Base-by-base conservation (phyloP, 2,888 invertebrate species). In the Apodemia mormo region DNA sequence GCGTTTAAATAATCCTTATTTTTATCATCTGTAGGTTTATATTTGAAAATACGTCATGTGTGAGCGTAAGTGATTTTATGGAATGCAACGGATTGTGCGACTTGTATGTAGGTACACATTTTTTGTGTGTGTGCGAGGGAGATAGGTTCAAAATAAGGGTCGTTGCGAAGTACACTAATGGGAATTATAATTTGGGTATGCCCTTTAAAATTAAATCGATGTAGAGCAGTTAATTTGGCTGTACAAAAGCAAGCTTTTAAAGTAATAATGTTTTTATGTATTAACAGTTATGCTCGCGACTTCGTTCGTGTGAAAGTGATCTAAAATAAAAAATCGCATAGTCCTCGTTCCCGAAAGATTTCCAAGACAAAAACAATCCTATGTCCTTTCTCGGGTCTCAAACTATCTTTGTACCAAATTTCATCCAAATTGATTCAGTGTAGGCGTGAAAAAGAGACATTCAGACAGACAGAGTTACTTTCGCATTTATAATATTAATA, bases 141-240 rank as follows among this genome's bases (percentile, higher is more conserved):
- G 91, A 91, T 54, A 76, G 76, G 74, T 64, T 74, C 64, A 76
- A 40, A 75, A 76, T 79, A 77, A 82, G 85, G 85, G 82, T 82
- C 89, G 85, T 88, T 83, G 90, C 91, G 80, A 90, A 89, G 89
- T 89, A 84, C 83, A 84, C 88, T 92, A 91, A 90, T 91, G 87
- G 89, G 85, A 85, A 87, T 88, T 86, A 85, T 90, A 85, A 77
- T 80, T 74, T 88, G 84, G 84, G 86, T 76, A 76, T 76, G 75
- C 71, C 72, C 71, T 69, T 65, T 68, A 71, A 69, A 71, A 72
- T 66, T 72, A 58, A 70, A 72, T 49, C 68, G 68, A 71, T 69
- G 69, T 71, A 49, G 22, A 65, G 65, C 65, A 68, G 71, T 72
- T 61, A 33, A 12, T 33, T 61, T 61, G 33, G 33, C 33, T 33